phyloP scores from a whole-genome alignment of 1,140 invertebrate genomes.

The Drosophila sechellia region DNA sequence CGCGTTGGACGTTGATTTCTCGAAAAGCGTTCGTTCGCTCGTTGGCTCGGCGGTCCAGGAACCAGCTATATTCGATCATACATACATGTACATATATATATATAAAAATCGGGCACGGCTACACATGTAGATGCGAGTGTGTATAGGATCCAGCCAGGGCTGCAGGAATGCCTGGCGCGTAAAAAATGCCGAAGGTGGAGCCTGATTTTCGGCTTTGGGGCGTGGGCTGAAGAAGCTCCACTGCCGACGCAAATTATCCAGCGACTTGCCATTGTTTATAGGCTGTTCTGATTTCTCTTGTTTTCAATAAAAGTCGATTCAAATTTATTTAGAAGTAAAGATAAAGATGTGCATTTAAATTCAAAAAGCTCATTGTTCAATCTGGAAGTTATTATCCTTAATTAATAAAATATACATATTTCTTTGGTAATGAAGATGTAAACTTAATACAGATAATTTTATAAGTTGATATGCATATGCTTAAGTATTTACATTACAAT shows the following conservation, averaged over 20 bases:
- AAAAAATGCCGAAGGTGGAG: slow-evolving; percentile 66
- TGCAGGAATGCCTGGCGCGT: slow-evolving; percentile 46
- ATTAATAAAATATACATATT: no score
- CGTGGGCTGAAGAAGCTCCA: slow-evolving; percentile 61
- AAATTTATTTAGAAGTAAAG: no score
- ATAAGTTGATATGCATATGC: no score
- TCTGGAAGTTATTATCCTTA: no score
- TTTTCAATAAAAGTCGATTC: not conserved
- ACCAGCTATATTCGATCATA: slow-evolving; percentile 33
- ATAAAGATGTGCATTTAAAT: no score
- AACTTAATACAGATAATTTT: no score
- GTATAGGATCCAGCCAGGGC: slow-evolving; percentile 45
- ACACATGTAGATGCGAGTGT: slow-evolving; percentile 14
- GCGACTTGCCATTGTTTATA: slow-evolving; percentile 33
- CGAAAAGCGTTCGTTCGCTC: slow-evolving; percentile 71
- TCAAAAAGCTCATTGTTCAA: no score
- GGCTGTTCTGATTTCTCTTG: slow-evolving; percentile 9
- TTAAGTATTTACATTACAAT: no score
- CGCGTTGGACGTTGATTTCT: slow-evolving; percentile 81
- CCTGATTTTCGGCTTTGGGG: slow-evolving; percentile 66
- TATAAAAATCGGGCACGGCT: slow-evolving; percentile 20
- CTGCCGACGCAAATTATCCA: slow-evolving; percentile 47
- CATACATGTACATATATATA: not conserved
- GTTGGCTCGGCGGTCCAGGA: slow-evolving; percentile 45
- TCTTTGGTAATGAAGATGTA: no score